Conservation (phyloP, 1,140 invertebrate species). For the Euglossa dilemma region DNA sequence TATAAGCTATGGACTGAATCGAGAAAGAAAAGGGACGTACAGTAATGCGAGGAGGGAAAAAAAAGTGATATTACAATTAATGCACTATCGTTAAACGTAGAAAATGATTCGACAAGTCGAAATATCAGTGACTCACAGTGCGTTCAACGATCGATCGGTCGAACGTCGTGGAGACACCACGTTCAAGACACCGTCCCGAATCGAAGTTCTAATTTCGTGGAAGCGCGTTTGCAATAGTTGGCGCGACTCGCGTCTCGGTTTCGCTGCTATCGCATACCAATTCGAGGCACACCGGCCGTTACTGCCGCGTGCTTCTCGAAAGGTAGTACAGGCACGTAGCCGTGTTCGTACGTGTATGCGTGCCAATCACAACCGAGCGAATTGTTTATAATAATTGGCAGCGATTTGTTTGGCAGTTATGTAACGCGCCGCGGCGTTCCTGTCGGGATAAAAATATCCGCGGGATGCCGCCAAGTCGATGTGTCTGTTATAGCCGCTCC, state of each 20-base stretch:
- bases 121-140: not conserved
- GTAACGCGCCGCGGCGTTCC: slow-evolving; percentile 73
- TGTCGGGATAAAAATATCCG: slow-evolving; percentile 75
- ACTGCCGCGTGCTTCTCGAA: slow-evolving; percentile 6
- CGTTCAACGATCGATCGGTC: slow-evolving; percentile 12
- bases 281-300: slow-evolving; percentile 47
- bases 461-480: slow-evolving; percentile 67
- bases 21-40: too few species aligned
- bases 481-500: slow-evolving; percentile 65
- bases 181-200: not conserved
- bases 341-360: not conserved
- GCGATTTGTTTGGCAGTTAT: slow-evolving; percentile 74
- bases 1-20: too few species aligned
- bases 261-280: slow-evolving; percentile 59
- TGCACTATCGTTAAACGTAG: not conserved
- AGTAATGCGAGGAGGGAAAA: too few species aligned
- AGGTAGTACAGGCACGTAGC: not conserved
- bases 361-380: slow-evolving; percentile 53
- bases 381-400: slow-evolving; percentile 80
- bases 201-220: slow-evolving; percentile 64
- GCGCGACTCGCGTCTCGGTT: slow-evolving; percentile 48
- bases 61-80: not conserved
- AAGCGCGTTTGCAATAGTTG: slow-evolving; percentile 62
- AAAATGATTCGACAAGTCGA: not conserved
- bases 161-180: not conserved